These are phyloP conservation scores for Lophochroa leadbeateri DNA, from an alignment of 2,113 vertebrate species.

Conservation along the genomic window DNA sequence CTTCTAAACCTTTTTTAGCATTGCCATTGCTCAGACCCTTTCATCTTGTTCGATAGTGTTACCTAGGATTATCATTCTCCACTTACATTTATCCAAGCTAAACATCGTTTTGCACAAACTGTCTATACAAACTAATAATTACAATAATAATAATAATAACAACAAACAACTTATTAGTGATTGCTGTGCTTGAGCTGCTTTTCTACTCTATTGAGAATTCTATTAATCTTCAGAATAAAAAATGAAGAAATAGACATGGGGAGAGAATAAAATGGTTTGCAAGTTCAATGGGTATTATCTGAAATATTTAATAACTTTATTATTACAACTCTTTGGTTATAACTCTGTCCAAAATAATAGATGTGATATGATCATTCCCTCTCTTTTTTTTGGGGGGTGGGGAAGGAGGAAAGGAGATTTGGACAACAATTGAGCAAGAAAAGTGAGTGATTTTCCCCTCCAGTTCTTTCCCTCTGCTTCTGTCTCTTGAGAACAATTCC, in stretches of 20 bases:
- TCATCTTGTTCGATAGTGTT: background rate
- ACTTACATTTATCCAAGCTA: background rate
- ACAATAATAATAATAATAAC: background rate
- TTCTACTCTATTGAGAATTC: background rate
- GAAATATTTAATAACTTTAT: conserved; percentile 10
- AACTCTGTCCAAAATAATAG: background rate
- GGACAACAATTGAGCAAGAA: background rate
- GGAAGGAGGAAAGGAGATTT: background rate
- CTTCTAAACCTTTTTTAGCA: background rate
- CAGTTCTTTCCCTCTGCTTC: background rate
- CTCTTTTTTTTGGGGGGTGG: background rate
- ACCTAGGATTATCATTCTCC: background rate
- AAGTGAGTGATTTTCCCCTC: conserved; percentile 40
- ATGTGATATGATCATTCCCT: background rate
- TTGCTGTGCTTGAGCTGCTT: background rate
- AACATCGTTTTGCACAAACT: background rate
- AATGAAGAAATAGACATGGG: background rate
- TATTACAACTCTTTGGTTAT: background rate
- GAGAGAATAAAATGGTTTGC: background rate
- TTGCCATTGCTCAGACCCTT: background rate
- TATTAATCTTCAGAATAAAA: background rate
- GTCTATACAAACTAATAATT: background rate
- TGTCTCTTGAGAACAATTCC: conserved; percentile 39
- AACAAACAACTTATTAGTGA: background rate
- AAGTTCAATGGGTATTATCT: background rate